These are phyloP conservation scores for Sorex fumeus DNA, from an alignment of 2,113 vertebrate species.

Conservation along the genomic window DNA sequence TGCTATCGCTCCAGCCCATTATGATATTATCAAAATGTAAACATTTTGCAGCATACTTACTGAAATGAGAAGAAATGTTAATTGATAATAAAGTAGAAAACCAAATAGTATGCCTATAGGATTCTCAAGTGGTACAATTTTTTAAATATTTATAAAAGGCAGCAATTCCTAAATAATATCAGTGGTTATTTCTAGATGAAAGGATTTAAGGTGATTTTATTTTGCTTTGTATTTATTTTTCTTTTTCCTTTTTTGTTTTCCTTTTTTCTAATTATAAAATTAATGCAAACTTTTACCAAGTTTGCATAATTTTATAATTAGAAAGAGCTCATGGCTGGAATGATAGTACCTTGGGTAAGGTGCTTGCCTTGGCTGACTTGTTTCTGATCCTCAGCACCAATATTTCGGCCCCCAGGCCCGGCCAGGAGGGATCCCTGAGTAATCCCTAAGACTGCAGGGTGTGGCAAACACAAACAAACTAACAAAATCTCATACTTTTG, in stretches of 20 bases:
- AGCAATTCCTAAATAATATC: neutral
- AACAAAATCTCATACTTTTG: neutral
- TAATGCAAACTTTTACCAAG: neutral
- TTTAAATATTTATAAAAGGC: slow-evolving; percentile 16
- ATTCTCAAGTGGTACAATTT: slow-evolving; percentile 20
- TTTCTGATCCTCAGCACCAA: too few relatives aligned
- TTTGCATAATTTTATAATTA: slow-evolving; percentile 13
- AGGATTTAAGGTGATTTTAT: slow-evolving; percentile 5
- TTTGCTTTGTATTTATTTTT: slow-evolving; percentile 30
- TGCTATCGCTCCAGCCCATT: too few relatives aligned
- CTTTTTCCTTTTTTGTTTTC: neutral
- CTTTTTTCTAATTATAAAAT: too few relatives aligned
- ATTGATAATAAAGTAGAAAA: slow-evolving; percentile 28
- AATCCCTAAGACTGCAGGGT: too few relatives aligned
- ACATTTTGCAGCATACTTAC: neutral
- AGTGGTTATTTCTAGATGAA: slow-evolving; percentile 20
- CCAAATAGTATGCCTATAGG: neutral
- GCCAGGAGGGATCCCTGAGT: too few relatives aligned
- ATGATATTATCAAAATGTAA: neutral
- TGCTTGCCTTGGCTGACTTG: neutral
- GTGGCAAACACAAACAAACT: too few relatives aligned
- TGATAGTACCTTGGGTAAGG: neutral
- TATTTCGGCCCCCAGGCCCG: too few relatives aligned
- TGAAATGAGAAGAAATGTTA: slow-evolving; percentile 15
- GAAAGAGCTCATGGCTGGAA: neutral